Evolutionary conservation across 2,888 invertebrate species (phyloP).

Genomic region (Drosophila prolongata): DNA sequence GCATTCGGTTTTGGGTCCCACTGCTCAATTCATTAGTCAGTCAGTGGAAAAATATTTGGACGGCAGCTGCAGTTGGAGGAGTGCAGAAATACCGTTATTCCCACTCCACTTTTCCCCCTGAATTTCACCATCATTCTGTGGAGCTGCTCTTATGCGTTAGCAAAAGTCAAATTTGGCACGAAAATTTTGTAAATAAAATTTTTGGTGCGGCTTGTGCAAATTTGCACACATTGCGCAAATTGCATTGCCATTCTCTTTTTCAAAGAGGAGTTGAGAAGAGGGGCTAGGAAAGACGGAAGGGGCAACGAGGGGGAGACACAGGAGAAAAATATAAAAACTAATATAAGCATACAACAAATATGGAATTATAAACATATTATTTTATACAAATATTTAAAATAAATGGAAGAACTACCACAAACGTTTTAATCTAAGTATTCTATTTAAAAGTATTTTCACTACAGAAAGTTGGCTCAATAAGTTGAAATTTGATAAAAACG

Average conservation of each 20-base stretch:
- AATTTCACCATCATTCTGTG: slow-evolving; percentile 9
- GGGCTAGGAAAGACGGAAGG: background rate
- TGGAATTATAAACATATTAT: background rate
- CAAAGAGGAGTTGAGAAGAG: background rate
- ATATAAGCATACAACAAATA: background rate
- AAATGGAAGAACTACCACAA: too few relatives aligned
- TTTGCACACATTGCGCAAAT: slow-evolving; percentile 67
- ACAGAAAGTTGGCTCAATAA: too few relatives aligned
- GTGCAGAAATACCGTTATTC: slow-evolving; percentile 21
- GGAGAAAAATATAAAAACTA: background rate
- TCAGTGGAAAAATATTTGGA: slow-evolving; percentile 45
- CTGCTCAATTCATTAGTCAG: slow-evolving; percentile 47
- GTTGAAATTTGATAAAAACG: too few relatives aligned
- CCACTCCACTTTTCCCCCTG: background rate
- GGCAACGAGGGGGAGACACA: background rate
- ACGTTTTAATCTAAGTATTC: too few relatives aligned
- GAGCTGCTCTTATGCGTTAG: slow-evolving; percentile 25
- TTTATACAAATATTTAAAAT: too few relatives aligned
- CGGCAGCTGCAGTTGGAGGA: slow-evolving; percentile 19
- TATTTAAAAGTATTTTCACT: too few relatives aligned
- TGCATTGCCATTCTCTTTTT: slow-evolving; percentile 48
- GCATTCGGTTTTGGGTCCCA: slow-evolving; percentile 26
- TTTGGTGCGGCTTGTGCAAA: slow-evolving; percentile 59
- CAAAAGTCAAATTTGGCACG: slow-evolving; percentile 46
- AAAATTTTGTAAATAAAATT: slow-evolving; percentile 66